Conservation (phyloP, 2,797 vertebrate species). For the Momotus momota region DNA sequence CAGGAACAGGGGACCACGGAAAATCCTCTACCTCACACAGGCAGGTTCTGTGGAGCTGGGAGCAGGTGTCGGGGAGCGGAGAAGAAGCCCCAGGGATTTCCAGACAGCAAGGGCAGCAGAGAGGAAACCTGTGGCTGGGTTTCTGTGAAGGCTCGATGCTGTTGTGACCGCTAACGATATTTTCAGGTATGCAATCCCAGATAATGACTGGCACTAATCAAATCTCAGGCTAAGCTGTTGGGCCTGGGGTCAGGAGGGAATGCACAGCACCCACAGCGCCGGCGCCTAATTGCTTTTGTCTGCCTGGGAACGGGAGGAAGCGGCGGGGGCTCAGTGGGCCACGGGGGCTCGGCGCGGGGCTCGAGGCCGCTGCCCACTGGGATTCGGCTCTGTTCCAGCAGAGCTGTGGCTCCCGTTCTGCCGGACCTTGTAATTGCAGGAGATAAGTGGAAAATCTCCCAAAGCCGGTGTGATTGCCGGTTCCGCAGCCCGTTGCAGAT, state of each 20-base stretch:
- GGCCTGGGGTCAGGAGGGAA: background rate
- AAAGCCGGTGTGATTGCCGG: background rate
- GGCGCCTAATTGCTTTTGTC: background rate
- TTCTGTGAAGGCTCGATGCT: background rate
- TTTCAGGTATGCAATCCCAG: background rate
- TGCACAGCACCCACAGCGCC: background rate
- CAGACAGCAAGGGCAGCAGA: background rate
- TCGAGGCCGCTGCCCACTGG: background rate
- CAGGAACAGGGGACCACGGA: rapidly evolving
- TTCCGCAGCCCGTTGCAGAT: constrained; percentile 71
- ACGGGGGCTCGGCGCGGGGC: rapidly evolving
- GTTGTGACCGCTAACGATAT: background rate
- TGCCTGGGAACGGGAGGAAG: background rate
- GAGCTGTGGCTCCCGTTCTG: background rate
- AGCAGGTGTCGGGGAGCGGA: rapidly evolving
- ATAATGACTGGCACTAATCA: background rate
- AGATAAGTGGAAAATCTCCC: background rate
- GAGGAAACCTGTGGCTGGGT: background rate
- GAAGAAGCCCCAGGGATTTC: background rate
- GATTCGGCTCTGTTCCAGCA: background rate
- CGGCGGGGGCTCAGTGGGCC: background rate
- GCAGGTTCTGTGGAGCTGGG: background rate
- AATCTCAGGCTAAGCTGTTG: background rate
- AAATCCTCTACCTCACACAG: background rate
- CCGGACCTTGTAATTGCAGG: background rate